Evolutionary conservation across 2,888 invertebrate species (phyloP).

Genomic region (Pinctada fucata): DNA sequence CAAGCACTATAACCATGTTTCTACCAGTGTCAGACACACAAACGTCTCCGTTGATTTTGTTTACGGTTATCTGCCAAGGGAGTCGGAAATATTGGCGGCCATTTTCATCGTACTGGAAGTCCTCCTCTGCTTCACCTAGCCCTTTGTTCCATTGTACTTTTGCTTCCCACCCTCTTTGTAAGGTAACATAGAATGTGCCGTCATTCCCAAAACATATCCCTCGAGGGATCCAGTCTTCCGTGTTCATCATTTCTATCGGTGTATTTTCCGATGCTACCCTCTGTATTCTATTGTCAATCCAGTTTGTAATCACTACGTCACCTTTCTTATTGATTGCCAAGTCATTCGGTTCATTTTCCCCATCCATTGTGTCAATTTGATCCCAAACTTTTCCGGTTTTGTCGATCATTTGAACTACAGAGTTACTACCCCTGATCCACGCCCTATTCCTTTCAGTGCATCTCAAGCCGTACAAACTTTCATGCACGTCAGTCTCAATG

Average conservation of each 20-base stretch:
- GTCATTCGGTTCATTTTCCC: not conserved
- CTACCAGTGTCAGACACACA: slow-evolving; percentile 9
- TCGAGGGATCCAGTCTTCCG: not conserved
- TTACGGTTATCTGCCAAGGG: not conserved
- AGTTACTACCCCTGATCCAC: not conserved
- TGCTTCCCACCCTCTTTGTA: not conserved
- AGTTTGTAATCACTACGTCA: not conserved
- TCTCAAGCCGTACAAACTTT: not conserved
- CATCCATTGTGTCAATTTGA: not conserved
- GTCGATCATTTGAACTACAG: not conserved
- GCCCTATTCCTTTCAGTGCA: not conserved
- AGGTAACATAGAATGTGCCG: not conserved
- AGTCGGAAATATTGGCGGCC: not conserved
- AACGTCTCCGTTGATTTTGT: slow-evolving; percentile 14
- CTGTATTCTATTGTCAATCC: not conserved
- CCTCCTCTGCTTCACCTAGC: not conserved
- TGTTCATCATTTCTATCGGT: not conserved
- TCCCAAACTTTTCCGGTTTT: not conserved
- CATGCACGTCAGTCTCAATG: not conserved
- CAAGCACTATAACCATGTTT: not conserved
- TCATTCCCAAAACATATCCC: not conserved
- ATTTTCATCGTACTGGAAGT: not conserved
- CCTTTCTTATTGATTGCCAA: not conserved
- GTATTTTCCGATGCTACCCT: not conserved
- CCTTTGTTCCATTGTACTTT: slow-evolving; percentile 1